phyloP scores from a whole-genome alignment of 2,113 vertebrate species.

The Taxidea taxus region DNA sequence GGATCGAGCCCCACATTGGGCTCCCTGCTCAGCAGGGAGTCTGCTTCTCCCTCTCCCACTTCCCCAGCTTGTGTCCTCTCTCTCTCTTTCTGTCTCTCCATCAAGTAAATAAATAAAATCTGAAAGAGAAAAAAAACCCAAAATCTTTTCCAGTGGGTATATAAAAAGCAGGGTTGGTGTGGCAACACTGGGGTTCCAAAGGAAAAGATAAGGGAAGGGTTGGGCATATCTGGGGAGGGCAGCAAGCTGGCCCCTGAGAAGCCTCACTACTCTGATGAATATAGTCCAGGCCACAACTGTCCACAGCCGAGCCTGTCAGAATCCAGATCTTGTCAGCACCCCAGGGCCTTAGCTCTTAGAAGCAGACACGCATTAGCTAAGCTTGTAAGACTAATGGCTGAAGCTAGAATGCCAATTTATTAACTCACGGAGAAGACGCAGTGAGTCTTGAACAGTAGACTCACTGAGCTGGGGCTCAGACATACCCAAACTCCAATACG shows the following conservation, averaged over 20 bases:
- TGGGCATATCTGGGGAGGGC: neutral
- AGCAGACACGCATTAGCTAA: neutral
- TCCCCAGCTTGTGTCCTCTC: too few species aligned
- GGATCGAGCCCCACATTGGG: too few species aligned
- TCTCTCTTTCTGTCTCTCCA: neutral
- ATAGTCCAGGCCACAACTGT: neutral
- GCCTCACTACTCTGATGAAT: neutral
- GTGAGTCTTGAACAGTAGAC: neutral
- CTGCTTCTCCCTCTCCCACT: too few species aligned
- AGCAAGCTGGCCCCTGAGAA: neutral
- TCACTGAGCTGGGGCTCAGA: neutral
- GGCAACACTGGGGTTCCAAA: neutral
- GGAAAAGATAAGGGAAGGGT: neutral
- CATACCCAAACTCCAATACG: neutral
- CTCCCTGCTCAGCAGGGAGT: too few species aligned
- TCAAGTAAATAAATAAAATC: neutral
- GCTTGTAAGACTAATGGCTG: neutral
- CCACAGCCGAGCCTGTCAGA: neutral
- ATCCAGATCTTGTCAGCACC: neutral
- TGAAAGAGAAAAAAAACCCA: neutral
- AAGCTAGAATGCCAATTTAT: neutral
- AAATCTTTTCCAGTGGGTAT: neutral
- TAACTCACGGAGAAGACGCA: too few species aligned
- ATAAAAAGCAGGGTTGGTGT: neutral
- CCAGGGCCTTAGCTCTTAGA: neutral